These are phyloP conservation scores for Neosilurus mollespiculum DNA, from an alignment of 2,797 vertebrate species.

Conservation along the genomic window DNA sequence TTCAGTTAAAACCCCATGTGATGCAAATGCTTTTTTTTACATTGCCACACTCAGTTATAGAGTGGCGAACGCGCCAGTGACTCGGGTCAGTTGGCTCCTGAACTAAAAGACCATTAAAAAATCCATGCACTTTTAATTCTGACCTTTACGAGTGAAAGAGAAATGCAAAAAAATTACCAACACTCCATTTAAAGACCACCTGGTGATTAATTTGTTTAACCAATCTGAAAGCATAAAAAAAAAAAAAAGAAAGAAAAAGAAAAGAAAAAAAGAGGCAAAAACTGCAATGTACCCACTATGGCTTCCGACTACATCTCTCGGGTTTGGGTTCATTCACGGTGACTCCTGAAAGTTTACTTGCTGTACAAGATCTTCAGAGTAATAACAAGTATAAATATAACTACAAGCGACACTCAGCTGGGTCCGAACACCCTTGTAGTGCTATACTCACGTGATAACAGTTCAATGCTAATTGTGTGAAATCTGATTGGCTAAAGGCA, in stretches of 20 bases:
- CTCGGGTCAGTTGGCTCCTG: neutral
- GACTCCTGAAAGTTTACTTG: neutral
- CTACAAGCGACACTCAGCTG: neutral
- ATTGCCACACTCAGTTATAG: neutral
- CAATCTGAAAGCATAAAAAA: neutral
- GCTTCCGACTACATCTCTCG: neutral
- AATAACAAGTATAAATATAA: neutral
- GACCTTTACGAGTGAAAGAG: neutral
- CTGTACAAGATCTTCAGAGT: neutral
- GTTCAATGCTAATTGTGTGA: neutral
- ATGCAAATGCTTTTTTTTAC: neutral
- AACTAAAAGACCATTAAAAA: neutral
- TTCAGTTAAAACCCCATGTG: slow-evolving; percentile 1
- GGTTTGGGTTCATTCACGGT: neutral
- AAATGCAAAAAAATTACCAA: neutral
- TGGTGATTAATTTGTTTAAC: neutral
- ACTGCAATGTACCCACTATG: neutral
- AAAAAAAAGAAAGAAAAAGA: no score
- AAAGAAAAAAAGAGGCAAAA: no score
- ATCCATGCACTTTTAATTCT: neutral
- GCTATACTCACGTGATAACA: no score
- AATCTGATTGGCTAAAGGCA: slow-evolving; percentile 1
- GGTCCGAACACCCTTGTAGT: neutral
- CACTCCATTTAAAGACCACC: neutral
- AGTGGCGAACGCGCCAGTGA: neutral